Base-by-base conservation (phyloP, 1,140 invertebrate species). In the Bombyx mandarina region DNA sequence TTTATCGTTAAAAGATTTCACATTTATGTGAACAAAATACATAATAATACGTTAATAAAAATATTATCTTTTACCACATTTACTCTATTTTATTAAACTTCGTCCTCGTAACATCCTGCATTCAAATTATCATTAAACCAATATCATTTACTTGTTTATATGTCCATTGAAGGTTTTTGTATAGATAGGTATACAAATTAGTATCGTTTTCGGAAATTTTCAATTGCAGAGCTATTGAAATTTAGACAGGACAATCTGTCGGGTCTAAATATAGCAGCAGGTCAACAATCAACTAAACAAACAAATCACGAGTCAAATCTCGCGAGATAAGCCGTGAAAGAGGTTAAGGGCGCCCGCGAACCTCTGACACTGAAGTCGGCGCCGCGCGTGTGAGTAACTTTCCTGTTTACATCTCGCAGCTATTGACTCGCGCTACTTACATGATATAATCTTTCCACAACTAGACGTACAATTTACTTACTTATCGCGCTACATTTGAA, bases 1-100 rank as follows among this genome's bases (percentile, higher is more conserved):
- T 84, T 82, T 82, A 75, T 85, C 79, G 80, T 87, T 85, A 82
- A 86, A 83, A 79, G 71, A 81, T 78, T 83, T 86, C 80, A 87
- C 82, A 65, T 49, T 57, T 62, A 61, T 69, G 81, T 84, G 81
- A 79, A 84, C 66, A 71, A 71, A 66, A 60, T 69, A 72, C 69
- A 73, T 71, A 73, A 79, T 68, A 81, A 68, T 78, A 79, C 79
- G 72, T 80, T 77, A 78, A 87, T 79, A 78, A 78, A 69, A 77
- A 82, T 72, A 76, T 73, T 78, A 63, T 67, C 70, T 73, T 69
- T 60, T 71, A 73, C 64, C 60, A 56, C 72, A 85, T 79, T 18
- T 79, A 73, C 74, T 80, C 78, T 53, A 78, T 84, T 85, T 87
- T 67, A 79, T 79, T 80, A 44, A 57, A 48, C 48, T 45, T 45